A percentile compares a stretch with the other conserved stretches of the same genome.
These are phyloP conservation scores for Eidolon dupreanum DNA, from an alignment of 2,797 vertebrate species.

Conservation along the genomic window DNA sequence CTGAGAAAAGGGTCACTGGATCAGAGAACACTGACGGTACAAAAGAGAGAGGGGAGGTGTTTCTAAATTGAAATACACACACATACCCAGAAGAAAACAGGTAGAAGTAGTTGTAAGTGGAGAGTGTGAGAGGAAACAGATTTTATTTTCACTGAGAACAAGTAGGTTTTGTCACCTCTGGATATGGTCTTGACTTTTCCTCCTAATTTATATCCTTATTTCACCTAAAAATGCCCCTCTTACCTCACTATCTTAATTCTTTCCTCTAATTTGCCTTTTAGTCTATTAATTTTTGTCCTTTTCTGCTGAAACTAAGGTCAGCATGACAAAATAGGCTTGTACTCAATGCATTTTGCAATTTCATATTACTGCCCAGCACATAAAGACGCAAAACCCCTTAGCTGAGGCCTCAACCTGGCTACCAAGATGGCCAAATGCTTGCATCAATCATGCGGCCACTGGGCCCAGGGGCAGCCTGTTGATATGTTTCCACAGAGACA, in stretches of 20 bases:
- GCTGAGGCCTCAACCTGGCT: neutral
- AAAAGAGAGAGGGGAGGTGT: neutral
- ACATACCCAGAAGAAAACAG: neutral
- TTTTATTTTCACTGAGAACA: neutral
- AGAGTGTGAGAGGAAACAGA: neutral
- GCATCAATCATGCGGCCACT: neutral
- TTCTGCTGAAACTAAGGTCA: neutral
- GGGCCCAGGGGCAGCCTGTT: neutral
- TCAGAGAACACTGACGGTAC: neutral
- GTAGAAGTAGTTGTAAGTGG: neutral
- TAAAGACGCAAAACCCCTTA: neutral
- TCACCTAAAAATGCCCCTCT: neutral
- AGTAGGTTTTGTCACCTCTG: neutral
- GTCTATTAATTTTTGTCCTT: slow-evolving; percentile 6
- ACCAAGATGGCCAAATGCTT: neutral
- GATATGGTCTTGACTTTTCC: neutral
- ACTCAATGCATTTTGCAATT: no score
- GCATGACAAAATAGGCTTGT: neutral
- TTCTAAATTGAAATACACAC: neutral
- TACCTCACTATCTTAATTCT: neutral
- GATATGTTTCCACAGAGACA: neutral
- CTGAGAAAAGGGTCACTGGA: slow-evolving; percentile 55
- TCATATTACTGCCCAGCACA: neutral
- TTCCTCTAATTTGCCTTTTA: neutral
- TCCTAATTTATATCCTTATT: neutral